Evolutionary conservation across 2,888 invertebrate species (phyloP).

Genomic region (Neelides folsomi): DNA sequence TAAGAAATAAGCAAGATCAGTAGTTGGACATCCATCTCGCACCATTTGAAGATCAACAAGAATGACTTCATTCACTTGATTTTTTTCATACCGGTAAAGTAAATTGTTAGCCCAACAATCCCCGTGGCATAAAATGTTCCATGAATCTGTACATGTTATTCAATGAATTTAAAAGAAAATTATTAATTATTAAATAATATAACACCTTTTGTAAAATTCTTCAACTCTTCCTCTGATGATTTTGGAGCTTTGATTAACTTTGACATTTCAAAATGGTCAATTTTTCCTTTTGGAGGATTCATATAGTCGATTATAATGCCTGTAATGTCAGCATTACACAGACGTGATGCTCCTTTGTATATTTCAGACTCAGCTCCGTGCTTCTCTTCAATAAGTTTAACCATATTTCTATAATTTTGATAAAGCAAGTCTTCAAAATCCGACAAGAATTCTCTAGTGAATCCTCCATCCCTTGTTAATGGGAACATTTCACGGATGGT

Average conservation of each 20-base stretch:
- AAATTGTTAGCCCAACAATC: slow-evolving; percentile 22
- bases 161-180: not conserved
- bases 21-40: slow-evolving; percentile 15
- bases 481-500: slow-evolving; percentile 1
- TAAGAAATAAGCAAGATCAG: slow-evolving; percentile 18
- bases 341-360: not conserved
- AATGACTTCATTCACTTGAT: slow-evolving; percentile 4
- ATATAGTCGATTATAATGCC: too few species aligned
- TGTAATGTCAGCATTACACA: too few species aligned
- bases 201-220: too few species aligned
- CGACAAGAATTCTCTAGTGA: not conserved
- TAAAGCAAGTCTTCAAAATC: not conserved
- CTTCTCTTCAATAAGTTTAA: not conserved
- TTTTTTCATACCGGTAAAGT: slow-evolving; percentile 14
- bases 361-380: not conserved
- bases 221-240: too few species aligned
- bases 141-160: slow-evolving; percentile 8
- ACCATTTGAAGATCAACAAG: slow-evolving; percentile 18
- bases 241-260: too few species aligned
- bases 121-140: slow-evolving; percentile 14
- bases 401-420: not conserved
- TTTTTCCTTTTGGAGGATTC: too few species aligned
- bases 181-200: too few species aligned
- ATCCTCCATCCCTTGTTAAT: not conserved
- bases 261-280: too few species aligned